A percentile compares a stretch with the other conserved stretches of the same genome.
Evolutionary conservation across 2,888 invertebrate genomes (phyloP).

Genomic region (Ichneumoninae sp.): DNA sequence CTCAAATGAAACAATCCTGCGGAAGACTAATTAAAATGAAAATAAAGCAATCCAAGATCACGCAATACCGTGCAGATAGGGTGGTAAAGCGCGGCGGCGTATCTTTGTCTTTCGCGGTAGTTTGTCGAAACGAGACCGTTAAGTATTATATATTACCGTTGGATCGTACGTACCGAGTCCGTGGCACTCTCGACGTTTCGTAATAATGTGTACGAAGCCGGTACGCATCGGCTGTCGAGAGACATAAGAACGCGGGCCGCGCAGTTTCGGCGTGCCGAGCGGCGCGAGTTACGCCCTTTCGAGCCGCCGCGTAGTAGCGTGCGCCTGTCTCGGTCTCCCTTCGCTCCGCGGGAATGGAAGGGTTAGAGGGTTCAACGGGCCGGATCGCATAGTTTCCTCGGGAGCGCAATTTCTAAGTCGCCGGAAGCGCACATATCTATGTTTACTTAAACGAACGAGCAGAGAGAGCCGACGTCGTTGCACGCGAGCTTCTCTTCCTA

Average conservation of each 20-base stretch:
- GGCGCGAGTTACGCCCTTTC: not conserved
- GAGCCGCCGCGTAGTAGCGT: not conserved
- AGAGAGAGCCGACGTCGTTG: constrained; percentile 21
- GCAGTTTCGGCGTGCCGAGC: not conserved
- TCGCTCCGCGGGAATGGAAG: constrained; percentile 23
- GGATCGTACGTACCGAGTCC: not conserved
- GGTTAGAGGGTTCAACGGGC: constrained; percentile 16
- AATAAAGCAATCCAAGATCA: not conserved
- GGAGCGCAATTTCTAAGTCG: constrained; percentile 58
- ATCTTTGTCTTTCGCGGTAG: not conserved
- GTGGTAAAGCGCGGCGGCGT: not conserved
- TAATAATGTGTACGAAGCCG: constrained; percentile 41
- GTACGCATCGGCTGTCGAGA: not conserved
- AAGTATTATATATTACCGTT: not conserved
- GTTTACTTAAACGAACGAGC: constrained; percentile 57
- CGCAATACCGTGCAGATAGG: too few relatives aligned
- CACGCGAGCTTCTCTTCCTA: constrained; percentile 32
- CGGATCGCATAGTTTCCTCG: constrained; percentile 58
- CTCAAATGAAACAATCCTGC: not conserved
- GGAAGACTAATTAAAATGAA: not conserved
- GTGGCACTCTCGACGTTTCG: constrained; percentile 14
- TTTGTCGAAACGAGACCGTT: constrained; percentile 7
- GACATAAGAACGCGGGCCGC: too few relatives aligned
- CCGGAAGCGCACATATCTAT: constrained; percentile 55
- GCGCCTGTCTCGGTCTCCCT: not conserved